These are phyloP conservation scores for Petrocephalus schoutedeni DNA, from an alignment of 2,797 vertebrate species.

Conservation along the genomic window DNA sequence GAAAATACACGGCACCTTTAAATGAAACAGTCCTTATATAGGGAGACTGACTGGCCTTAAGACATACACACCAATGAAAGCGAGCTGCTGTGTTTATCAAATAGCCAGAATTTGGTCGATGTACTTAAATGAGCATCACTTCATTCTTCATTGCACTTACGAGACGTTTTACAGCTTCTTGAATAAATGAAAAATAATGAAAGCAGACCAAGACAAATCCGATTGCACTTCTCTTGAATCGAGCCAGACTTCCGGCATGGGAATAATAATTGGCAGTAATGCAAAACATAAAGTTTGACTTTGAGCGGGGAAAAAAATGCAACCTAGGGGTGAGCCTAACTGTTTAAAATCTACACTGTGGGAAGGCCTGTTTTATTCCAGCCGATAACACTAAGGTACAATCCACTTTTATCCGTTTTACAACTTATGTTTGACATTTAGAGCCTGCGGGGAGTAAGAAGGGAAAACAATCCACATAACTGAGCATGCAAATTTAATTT, in stretches of 20 bases:
- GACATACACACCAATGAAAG: not conserved
- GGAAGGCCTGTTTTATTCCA: not conserved
- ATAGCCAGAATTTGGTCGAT: not conserved
- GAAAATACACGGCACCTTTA: not conserved
- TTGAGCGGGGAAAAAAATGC: not conserved
- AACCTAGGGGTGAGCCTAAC: not conserved
- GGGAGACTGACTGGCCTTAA: not conserved
- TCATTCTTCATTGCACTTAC: not conserved
- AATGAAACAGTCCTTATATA: not conserved
- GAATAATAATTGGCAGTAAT: not conserved
- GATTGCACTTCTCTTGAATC: not conserved
- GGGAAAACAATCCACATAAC: constrained; percentile 21
- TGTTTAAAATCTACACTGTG: not conserved
- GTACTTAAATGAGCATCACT: not conserved
- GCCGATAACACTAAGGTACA: not conserved
- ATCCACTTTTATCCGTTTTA: constrained; percentile 16
- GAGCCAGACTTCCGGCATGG: not conserved
- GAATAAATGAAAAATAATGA: not conserved
- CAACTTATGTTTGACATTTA: constrained; percentile 22
- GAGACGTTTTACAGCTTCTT: not conserved
- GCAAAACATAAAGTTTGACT: constrained; percentile 6
- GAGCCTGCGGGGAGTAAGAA: constrained; percentile 6
- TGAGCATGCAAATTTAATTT: constrained; percentile 18
- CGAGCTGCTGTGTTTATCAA: not conserved
- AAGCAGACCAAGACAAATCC: not conserved